phyloP scores from a whole-genome alignment of 1,140 invertebrate genomes.

The Drosophila repleta region DNA sequence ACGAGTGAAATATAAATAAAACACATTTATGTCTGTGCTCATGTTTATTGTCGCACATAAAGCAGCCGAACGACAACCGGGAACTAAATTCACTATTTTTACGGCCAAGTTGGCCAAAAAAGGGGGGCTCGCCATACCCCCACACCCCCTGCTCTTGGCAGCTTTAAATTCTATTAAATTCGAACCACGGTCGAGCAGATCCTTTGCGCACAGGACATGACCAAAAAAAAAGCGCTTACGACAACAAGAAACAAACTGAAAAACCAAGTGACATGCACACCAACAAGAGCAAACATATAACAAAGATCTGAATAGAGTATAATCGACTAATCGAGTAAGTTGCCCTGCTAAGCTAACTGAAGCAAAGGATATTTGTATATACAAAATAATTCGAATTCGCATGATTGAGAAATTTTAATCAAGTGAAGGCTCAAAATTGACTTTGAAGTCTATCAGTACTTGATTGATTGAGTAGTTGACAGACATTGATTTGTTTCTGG shows the following conservation, averaged over 20 bases:
- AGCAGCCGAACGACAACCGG: slow-evolving; percentile 52
- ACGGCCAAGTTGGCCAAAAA: slow-evolving; percentile 73
- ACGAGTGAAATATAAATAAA: slow-evolving; percentile 43
- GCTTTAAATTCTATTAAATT: slow-evolving; percentile 82
- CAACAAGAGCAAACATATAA: slow-evolving; percentile 31
- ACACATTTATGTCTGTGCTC: slow-evolving; percentile 78
- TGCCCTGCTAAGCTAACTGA: not conserved
- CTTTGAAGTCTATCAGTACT: too few relatives aligned
- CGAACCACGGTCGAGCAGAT: slow-evolving; percentile 3
- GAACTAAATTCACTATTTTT: slow-evolving; percentile 64
- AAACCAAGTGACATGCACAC: slow-evolving; percentile 52
- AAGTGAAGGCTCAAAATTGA: not conserved
- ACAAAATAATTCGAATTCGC: not conserved
- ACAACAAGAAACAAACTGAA: slow-evolving; percentile 63
- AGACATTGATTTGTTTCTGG: too few relatives aligned
- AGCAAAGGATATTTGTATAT: not conserved
- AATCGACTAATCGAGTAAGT: not conserved
- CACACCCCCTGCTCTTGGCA: slow-evolving; percentile 4
- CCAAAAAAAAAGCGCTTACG: slow-evolving; percentile 59
- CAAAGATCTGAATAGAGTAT: not conserved
- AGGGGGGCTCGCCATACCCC: slow-evolving; percentile 23
- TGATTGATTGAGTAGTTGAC: too few relatives aligned
- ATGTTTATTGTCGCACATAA: slow-evolving; percentile 82
- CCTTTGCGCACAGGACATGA: slow-evolving; percentile 15
- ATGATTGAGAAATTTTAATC: not conserved